Conservation (phyloP, 1,140 invertebrate species). For the Pinna nobilis region DNA sequence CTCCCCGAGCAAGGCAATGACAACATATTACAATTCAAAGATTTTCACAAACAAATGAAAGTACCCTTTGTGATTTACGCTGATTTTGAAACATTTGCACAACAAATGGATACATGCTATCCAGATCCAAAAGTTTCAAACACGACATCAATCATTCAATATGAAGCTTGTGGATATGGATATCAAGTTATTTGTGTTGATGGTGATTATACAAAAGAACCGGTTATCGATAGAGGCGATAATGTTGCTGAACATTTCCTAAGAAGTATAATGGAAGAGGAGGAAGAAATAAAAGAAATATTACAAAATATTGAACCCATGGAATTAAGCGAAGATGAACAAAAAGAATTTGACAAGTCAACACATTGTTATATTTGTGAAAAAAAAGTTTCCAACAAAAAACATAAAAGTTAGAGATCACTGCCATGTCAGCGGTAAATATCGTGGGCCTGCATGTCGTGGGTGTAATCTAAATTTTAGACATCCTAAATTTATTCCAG, state of each 20-base stretch:
- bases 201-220: slow-evolving; percentile 22
- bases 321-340: neutral
- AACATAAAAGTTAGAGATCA: slow-evolving; percentile 17
- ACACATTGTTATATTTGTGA: slow-evolving; percentile 29
- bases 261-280: slow-evolving; percentile 14
- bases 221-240: slow-evolving; percentile 22
- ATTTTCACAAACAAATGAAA: slow-evolving; percentile 20
- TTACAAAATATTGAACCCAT: slow-evolving; percentile 9
- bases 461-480: slow-evolving; percentile 29
- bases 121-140: slow-evolving; percentile 17
- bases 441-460: neutral
- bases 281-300: slow-evolving; percentile 1
- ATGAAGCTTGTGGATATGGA: slow-evolving; percentile 22
- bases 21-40: slow-evolving; percentile 20
- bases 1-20: slow-evolving; percentile 29
- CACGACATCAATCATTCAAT: slow-evolving; percentile 6
- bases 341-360: slow-evolving; percentile 7
- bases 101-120: slow-evolving; percentile 6
- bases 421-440: slow-evolving; percentile 22
- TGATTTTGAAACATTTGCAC: slow-evolving; percentile 42
- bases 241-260: slow-evolving; percentile 15
- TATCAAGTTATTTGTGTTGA: slow-evolving; percentile 28
- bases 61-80: slow-evolving; percentile 37
- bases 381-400: neutral
- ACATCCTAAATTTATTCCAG: slow-evolving; percentile 48